Conservation (phyloP, 37 sponge, comb jelly and placozoan genomes). For the Crambe crambe region DNA sequence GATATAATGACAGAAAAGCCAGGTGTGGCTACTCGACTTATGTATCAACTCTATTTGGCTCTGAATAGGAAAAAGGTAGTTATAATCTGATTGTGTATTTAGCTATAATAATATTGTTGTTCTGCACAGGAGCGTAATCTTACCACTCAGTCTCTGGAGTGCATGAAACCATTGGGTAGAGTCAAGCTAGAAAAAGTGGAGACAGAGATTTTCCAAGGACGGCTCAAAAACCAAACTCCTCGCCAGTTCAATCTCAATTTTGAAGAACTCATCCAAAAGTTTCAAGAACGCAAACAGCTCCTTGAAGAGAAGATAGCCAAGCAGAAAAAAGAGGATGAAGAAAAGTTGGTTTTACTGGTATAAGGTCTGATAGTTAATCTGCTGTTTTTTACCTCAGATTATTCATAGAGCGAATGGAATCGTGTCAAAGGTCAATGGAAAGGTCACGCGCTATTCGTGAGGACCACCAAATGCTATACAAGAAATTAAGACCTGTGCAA, state of each 20-base stretch:
- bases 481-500: slow-evolving; percentile 42
- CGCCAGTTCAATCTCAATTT: slow-evolving; percentile 89
- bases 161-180: slow-evolving; percentile 66
- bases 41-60: slow-evolving; percentile 89
- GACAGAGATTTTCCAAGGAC: slow-evolving; percentile 63
- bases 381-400: slow-evolving; percentile 19
- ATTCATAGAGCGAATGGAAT: slow-evolving; percentile 29
- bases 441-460: slow-evolving; percentile 40
- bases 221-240: slow-evolving; percentile 79
- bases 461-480: slow-evolving; percentile 50
- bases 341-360: slow-evolving; percentile 20
- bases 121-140: slow-evolving; percentile 52
- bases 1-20: slow-evolving; percentile 83
- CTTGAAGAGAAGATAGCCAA: slow-evolving; percentile 15
- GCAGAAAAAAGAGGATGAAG: slow-evolving; percentile 1
- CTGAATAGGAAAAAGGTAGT: slow-evolving; percentile 80
- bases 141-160: slow-evolving; percentile 74
- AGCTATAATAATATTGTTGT: not conserved
- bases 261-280: slow-evolving; percentile 71
- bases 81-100: not conserved
- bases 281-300: slow-evolving; percentile 50
- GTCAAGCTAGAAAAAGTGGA: slow-evolving; percentile 69
- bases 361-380: no score
- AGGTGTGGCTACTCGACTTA: slow-evolving; percentile 73
- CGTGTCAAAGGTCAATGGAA: slow-evolving; percentile 52